These are phyloP conservation scores for Epirrita christyi DNA, from an alignment of 2,888 invertebrate genomes.

Conservation along the genomic window DNA sequence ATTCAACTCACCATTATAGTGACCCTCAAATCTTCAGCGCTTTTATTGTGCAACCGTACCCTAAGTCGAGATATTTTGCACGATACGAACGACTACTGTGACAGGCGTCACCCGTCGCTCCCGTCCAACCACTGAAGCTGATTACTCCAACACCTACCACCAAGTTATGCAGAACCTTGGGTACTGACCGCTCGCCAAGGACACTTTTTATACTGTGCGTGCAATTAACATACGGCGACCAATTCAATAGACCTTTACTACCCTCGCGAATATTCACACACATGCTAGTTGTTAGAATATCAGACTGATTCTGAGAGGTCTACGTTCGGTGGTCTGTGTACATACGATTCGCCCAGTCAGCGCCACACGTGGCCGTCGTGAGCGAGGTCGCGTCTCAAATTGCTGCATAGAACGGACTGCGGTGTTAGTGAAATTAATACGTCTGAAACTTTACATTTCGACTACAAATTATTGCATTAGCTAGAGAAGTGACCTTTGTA, in stretches of 20 bases:
- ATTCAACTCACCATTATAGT: conserved; percentile 68
- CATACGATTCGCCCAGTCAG: conserved; percentile 46
- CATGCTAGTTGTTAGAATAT: conserved; percentile 42
- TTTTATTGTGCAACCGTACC: conserved; percentile 69
- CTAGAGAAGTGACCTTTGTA: conserved; percentile 26
- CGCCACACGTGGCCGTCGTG: conserved; percentile 60
- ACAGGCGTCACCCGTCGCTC: conserved; percentile 56
- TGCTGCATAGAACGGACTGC: conserved; percentile 81
- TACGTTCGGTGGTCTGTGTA: conserved; percentile 46
- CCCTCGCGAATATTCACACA: conserved; percentile 46
- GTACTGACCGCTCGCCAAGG: conserved; percentile 76
- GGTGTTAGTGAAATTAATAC: conserved; percentile 77
- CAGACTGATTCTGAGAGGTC: conserved; percentile 46
- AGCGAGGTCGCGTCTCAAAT: conserved; percentile 77
- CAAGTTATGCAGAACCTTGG: conserved; percentile 78
- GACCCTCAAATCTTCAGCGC: conserved; percentile 69
- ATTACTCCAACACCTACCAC: conserved; percentile 61
- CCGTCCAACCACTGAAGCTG: conserved; percentile 63
- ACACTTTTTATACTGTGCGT: conserved; percentile 71
- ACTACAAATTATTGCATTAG: conserved; percentile 38
- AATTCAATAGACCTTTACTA: conserved; percentile 47
- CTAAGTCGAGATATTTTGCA: conserved; percentile 71
- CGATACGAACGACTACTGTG: conserved; percentile 39
- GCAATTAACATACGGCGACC: conserved; percentile 62
- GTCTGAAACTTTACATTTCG: conserved; percentile 62